Evolutionary conservation across 1,140 invertebrate genomes (phyloP), one percentile per base, ranked within the genome.

Genomic region (Drosophila kepulauana): DNA sequence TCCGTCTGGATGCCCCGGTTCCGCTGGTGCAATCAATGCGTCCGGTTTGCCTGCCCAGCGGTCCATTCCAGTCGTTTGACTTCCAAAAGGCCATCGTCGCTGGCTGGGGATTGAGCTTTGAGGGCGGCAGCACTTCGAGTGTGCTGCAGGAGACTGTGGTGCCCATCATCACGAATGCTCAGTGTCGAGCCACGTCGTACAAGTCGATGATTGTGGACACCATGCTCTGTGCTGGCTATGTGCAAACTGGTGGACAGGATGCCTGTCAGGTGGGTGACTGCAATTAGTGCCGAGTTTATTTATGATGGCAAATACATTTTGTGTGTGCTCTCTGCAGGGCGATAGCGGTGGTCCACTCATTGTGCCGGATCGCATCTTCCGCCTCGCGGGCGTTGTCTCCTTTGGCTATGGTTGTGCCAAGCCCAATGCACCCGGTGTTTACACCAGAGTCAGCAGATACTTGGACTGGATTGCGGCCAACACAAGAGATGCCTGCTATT

Each of bases 161-260:
- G 28, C 97, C 97, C 0, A 96, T 99, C n/a, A 98, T 98, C 96
- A 95, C 96, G 54, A 98, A 98, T 92, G 95, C 96, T 46, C 97
- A 98, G 75, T 98, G 98, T 86, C 66, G 80, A 0, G 96, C 98
- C 88, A 94, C 95, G 15, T 96, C 97, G 1, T 98, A 98, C 92
- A 97, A 97, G 91, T 97, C 98, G 77, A 97, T 97, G 45, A 98
- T 99, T 73, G 98, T 97, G 1, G 95, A 96, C 20, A 97, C 96
- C 54, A 98, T 98, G 93, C 93, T 99, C 7, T 99, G 98, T 92
- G 98, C 98, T 35, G 98, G 98, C 0, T 97, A 96, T 79, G 95
- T 96, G 1, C 95, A 97, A 79, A 95, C 97, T 78, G 98, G 98
- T 4, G 97, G 97, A 3, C 96, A 96, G 65, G 98, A 99, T 91